Base-by-base conservation (phyloP, 2,888 invertebrate genomes). In the Toxonevra muliebris region DNA sequence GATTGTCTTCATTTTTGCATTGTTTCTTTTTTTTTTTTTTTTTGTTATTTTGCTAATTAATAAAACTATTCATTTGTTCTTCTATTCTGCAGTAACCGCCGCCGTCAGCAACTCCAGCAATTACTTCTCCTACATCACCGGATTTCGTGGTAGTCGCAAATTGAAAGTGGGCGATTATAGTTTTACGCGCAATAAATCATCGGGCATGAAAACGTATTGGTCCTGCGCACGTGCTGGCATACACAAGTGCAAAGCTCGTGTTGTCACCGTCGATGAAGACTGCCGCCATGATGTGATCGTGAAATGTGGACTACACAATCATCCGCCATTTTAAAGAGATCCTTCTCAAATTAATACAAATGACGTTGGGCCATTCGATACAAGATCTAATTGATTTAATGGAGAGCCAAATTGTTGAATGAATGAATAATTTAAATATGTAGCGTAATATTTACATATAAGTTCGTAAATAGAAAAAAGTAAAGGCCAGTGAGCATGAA, bases 181-280 rank as follows among this genome's bases (percentile, higher is more conserved):
- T 61, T 86, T 86, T 70, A 86, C 86, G 8, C 79, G 84, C 66
- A 86, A 86, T 69, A 86, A 86, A 74, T 78, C 82, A 5, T 79
- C 82, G 1, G 84, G 84, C 5, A 58, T 71, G 40, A 85, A 85
- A 74, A 84, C 84, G 0, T 86, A 86, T 76, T 86, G 86, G 86
- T 85, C 85, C 8, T 86, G 86, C 73, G 86, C 86, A 12, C 80
- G 85, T 40, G 86, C 86, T 61, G 85, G 84, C 20, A 77, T 83
- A 3, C 85, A 85, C 71, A 86, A 85, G 71, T 86, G 86, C 74
- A 86, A 86, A 76, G 86, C 86, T 45, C 80, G 86, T 40, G 85
- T 85, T 61, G 85, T 86, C 13, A 85, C 85, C 43, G 76, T 83
- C 58, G 79, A 82, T 72, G 82, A 85, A 63, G 78, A 79, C 17